phyloP scores from a whole-genome alignment of 2,797 vertebrate species.

The Myiotriccus ornatus region DNA sequence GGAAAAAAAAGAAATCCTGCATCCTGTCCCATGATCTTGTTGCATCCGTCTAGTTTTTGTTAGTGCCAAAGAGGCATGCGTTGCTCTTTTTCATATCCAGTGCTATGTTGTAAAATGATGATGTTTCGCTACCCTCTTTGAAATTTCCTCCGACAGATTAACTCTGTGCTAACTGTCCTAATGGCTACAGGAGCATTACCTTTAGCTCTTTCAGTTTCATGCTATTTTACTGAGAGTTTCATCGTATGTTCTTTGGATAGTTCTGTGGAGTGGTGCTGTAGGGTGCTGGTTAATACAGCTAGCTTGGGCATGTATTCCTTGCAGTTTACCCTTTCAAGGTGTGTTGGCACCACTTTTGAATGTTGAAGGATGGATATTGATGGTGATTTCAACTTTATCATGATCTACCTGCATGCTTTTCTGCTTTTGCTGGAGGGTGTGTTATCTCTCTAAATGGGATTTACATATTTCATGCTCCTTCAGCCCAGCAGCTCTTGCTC shows the following conservation, averaged over 20 bases:
- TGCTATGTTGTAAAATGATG: background rate
- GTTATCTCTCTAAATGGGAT: slow-evolving; percentile 22
- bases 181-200: background rate
- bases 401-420: slow-evolving; percentile 34
- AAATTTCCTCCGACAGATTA: background rate
- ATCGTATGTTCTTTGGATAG: background rate
- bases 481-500: slow-evolving; percentile 53
- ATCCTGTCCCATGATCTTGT: background rate
- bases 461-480: slow-evolving; percentile 60
- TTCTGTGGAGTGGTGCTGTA: background rate
- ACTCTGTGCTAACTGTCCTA: background rate
- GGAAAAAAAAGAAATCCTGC: background rate
- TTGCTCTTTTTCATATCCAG: background rate
- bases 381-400: background rate
- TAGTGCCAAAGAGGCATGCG: background rate
- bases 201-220: background rate
- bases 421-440: slow-evolving; percentile 28
- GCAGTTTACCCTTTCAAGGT: background rate
- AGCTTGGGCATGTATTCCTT: background rate
- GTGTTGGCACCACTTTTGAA: background rate
- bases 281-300: background rate
- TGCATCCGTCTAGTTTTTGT: background rate
- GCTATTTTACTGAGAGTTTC: background rate
- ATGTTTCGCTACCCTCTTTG: background rate
- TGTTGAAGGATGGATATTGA: background rate